Evolutionary conservation across 2,797 vertebrate species (phyloP), one percentile per base, ranked within the genome.

Genomic region (Semaprochilodus insignis): DNA sequence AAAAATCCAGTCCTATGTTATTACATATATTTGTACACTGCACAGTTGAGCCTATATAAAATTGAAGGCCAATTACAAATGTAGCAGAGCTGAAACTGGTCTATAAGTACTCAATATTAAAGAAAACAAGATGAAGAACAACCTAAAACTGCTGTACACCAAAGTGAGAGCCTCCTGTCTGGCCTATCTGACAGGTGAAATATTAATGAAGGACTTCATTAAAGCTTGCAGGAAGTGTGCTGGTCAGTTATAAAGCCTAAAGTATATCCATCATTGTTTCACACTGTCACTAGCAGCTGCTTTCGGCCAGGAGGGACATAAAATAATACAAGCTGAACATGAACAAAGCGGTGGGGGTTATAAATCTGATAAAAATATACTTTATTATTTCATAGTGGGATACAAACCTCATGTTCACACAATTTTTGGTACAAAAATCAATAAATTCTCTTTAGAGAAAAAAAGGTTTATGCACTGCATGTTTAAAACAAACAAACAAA

Each of bases 391-490:
- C 81, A 91, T 91, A 89, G 85, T 86, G 27, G 34, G 81, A 81
- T 85, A 88, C 85, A 88, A 72, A 75, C 73, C 71, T 73, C 75
- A 69, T 85, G 82, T 60, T 85, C 86, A 87, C 86, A 85, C 83
- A 86, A 78, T 54, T 82, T 78, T 62, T 73, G 25, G 75, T 80
- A 63, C 48, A 85, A 83, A 88, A 88, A 80, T 78, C 57, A 80
- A 89, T 88, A 89, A 86, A 88, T 85, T 89, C 87, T 90, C 86
- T 92, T 74, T 77, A 52, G 40, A 81, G 81, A 81, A 54, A 77
- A 84, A 88, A 88, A 54, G 57, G 77, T 84, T 91, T 92, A 96
- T 94, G 95, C 94, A 92, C 94, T 90, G 94, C 94, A 96, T 51
- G 71, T 73, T 69, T 70, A 81, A 23, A 81, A 77, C 66, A 62